These are phyloP conservation scores for Heliocidaris tuberculata DNA, from an alignment of 35 echinoderm and acorn worm species.

Conservation along the genomic window DNA sequence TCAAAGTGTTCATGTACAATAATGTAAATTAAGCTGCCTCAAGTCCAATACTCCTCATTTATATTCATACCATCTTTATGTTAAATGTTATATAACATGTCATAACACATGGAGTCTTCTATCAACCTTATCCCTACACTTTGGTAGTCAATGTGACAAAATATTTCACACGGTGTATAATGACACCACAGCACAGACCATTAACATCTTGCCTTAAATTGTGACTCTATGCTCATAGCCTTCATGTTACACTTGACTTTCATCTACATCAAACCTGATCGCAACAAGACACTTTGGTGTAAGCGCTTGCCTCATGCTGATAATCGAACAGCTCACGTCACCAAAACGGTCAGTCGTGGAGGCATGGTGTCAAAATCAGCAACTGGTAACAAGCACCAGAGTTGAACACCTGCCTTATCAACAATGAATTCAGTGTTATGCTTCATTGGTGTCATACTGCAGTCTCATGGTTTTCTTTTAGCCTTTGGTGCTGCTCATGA, in stretches of 20 bases:
- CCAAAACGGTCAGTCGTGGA: neutral
- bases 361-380: neutral
- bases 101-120: neutral
- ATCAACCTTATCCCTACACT: neutral
- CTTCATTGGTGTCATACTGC: constrained; percentile 43
- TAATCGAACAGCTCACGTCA: neutral
- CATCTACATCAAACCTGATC: neutral
- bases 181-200: neutral
- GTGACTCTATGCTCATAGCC: neutral
- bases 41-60: neutral
- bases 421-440: too few relatives aligned
- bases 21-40: neutral
- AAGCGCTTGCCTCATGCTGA: neutral
- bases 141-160: neutral
- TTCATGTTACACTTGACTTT: neutral
- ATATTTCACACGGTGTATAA: neutral
- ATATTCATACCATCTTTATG: neutral
- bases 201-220: too few relatives aligned
- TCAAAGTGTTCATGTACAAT: neutral
- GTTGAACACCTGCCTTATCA: too few relatives aligned
- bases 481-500: constrained; percentile 43
- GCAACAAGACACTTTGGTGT: neutral
- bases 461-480: constrained; percentile 60
- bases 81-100: too few relatives aligned
- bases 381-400: neutral